Evolutionary conservation across 2,888 invertebrate genomes (phyloP), one percentile per base, ranked within the genome.

Genomic region (Pheosia tremula): DNA sequence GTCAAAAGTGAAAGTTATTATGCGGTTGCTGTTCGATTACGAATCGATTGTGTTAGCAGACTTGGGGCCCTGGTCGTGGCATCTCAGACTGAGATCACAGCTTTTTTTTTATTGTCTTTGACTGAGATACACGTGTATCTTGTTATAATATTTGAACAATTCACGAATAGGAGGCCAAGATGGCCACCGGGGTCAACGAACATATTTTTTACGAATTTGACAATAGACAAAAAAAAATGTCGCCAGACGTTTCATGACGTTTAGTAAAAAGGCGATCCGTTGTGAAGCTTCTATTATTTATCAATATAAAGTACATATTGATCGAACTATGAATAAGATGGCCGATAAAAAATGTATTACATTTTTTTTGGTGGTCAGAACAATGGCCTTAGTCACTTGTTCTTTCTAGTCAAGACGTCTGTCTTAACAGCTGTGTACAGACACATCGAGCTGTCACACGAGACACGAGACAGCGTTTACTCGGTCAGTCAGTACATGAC

Each of bases 251-350:
- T 47, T n/a, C 37, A 53, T 37, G 53, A 53, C 53, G 38, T 53
- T 24, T 37, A 11, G 10, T 37, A 37, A 53, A 53, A 53, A 10
- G 53, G 37, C 37, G 4, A 4, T 4, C 52, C 36, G 10, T 53
- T 38, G 53, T 10, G 10, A 53, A n/a, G n/a, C 11, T 24, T 53
- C n/a, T 37, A 53, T 53, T 36, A 53, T 53, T 38, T 53, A 53
- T 53, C 53, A 53, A 53, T 53, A 53, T 37, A 53, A 53, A 53
- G 50, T 11, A 37, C 53, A 37, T 53, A 37, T 9, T 53, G 50
- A 38, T 53, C 9, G 53, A 53, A 10, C 53, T 13, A 50, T 24
- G 24, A 50, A 50, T 24, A 8, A 24, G 24, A 49, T 5, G 5
- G 50, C 24, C 1, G 13, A 24, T 3, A 50, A 24, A 50, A 50